phyloP scores from a whole-genome alignment of 2,797 vertebrate genomes.

The Anableps anableps region DNA sequence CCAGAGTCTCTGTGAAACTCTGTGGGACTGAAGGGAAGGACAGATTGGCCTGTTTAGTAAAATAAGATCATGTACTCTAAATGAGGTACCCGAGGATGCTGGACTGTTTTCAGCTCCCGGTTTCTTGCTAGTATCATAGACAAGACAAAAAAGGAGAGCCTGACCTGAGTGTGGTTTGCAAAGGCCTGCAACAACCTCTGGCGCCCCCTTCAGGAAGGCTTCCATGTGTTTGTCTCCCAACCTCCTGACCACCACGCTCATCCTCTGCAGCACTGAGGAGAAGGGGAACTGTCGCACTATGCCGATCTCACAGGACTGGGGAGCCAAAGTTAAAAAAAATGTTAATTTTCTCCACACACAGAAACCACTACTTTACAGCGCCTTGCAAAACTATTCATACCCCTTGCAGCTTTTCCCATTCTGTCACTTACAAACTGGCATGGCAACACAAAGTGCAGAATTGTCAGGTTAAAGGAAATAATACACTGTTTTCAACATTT shows the following conservation, averaged over 20 bases:
- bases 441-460: neutral
- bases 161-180: slow-evolving; percentile 92
- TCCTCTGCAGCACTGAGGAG: slow-evolving; percentile 93
- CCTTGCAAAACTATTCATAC: neutral
- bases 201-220: slow-evolving; percentile 94
- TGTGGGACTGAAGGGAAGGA: slow-evolving; percentile 83
- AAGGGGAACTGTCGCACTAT: slow-evolving; percentile 97
- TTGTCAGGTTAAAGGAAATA: neutral
- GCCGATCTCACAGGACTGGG: slow-evolving; percentile 88
- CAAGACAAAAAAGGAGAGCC: slow-evolving; percentile 24
- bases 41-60: neutral
- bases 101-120: neutral
- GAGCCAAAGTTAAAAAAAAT: slow-evolving; percentile 12
- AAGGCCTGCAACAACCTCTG: slow-evolving; percentile 90
- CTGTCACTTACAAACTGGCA: neutral
- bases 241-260: slow-evolving; percentile 91
- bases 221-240: slow-evolving; percentile 94
- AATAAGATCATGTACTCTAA: neutral
- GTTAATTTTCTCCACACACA: neutral
- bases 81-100: neutral
- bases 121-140: neutral
- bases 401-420: neutral
- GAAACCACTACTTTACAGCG: neutral
- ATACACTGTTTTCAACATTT: neutral
- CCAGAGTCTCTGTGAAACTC: slow-evolving; percentile 88